Base-by-base conservation (phyloP, 1,140 invertebrate species). In the Trinorchestia longiramus region DNA sequence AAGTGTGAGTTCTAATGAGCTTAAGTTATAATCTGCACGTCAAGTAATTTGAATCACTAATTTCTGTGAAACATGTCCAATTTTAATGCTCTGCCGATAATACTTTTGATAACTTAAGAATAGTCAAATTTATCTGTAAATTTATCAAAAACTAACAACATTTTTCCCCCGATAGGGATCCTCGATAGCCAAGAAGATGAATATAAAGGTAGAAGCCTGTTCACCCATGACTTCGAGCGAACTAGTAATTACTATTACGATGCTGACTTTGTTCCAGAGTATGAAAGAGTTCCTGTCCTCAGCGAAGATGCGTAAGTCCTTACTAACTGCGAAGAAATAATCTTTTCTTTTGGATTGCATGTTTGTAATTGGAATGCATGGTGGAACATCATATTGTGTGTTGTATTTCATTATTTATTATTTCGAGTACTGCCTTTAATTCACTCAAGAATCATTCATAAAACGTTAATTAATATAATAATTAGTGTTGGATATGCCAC, bases 211-310 rank as follows among this genome's bases (percentile, higher is more conserved):
- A 98, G 98, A 0, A 98, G 98, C 0, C 97, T 99, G 41, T 99
- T 99, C 97, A 98, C 97, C 0, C 98, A 98, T 91, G 98, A 99
- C 97, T 98, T 98, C 97, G 98, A 98, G 0, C 98, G 98, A 95
- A 98, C 98, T 0, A 98, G 99, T 0, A 98, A 98, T 92, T 98
- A 98, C 97, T 99, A 98, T 97, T 98, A 98, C 92, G 98, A 99
- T 97, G 97, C 97, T 95, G 98, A 98, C 0, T 99, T 99, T 97
- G 97, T 97, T 95, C 98, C 99, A 0, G 98, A 98, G 97, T 99
- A 98, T 97, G 97, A 98, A 87, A 97, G 98, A 96, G 98, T 98
- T 43, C 98, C 98, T 0, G 97, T 97, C 8, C 97, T 99, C 96
- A 98, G 98, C 0, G 95, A 97, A 0, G 99, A 99, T 97, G 97